phyloP scores from a whole-genome alignment of 2,797 vertebrate genomes.

The Gobionotothen gibberifrons region DNA sequence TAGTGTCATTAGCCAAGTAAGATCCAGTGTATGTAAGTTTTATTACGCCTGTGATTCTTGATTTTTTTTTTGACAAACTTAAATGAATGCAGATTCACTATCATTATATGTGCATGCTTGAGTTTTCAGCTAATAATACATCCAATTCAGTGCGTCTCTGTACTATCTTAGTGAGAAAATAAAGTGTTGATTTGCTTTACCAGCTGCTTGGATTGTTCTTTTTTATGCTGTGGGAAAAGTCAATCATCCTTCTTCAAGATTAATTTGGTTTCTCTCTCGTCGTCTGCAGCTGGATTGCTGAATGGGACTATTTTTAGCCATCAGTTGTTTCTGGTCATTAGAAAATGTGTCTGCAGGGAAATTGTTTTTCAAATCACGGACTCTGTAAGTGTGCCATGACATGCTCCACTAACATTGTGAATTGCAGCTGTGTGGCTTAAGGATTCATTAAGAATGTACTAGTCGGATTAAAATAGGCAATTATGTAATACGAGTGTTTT shows the following conservation, averaged over 20 bases:
- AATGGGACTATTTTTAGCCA: slow-evolving; percentile 48
- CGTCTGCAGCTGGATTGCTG: slow-evolving; percentile 31
- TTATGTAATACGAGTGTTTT: slow-evolving; percentile 7
- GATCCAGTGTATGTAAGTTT: slow-evolving; percentile 61
- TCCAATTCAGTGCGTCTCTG: neutral
- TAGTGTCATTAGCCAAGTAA: slow-evolving; percentile 2
- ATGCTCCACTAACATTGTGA: slow-evolving; percentile 12
- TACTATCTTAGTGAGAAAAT: slow-evolving; percentile 28
- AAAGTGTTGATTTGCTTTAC: slow-evolving; percentile 17
- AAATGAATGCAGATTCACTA: slow-evolving; percentile 10
- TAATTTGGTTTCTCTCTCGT: slow-evolving; percentile 10
- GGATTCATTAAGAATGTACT: slow-evolving; percentile 10
- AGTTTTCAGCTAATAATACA: slow-evolving; percentile 17
- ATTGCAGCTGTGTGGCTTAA: slow-evolving; percentile 6
- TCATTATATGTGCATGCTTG: slow-evolving; percentile 13
- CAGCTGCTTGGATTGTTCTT: neutral
- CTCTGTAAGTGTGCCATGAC: slow-evolving; percentile 8
- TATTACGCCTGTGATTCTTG: slow-evolving; percentile 61
- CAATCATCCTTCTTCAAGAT: slow-evolving; percentile 8
- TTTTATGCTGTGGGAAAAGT: neutral
- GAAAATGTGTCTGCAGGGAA: slow-evolving; percentile 24
- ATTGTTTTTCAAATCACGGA: slow-evolving; percentile 4
- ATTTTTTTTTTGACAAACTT: neutral
- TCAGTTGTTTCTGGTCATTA: neutral
- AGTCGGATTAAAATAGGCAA: slow-evolving; percentile 19